Evolutionary conservation across 1,140 invertebrate species (phyloP).

Genomic region (Leucophenga varia): DNA sequence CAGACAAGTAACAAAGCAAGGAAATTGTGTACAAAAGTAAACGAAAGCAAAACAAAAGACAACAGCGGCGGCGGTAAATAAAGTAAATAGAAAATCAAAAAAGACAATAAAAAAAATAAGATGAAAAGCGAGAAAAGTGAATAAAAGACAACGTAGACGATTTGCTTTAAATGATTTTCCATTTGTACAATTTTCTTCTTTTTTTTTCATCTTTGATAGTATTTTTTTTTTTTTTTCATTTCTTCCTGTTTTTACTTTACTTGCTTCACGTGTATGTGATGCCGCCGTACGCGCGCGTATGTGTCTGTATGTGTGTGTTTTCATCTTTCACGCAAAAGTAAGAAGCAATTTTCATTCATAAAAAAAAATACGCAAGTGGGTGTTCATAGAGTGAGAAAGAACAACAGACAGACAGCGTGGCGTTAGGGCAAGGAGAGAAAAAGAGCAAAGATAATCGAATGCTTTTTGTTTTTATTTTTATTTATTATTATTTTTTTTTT

Average conservation of each 20-base stretch:
- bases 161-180: conserved; percentile 47
- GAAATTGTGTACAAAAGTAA: no score
- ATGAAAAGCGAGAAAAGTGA: background rate
- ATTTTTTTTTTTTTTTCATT: conserved; percentile 9
- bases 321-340: no score
- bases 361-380: conserved; percentile 29
- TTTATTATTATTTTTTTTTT: no score
- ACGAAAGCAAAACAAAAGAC: no score
- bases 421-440: background rate
- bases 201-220: conserved; percentile 20
- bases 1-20: no score
- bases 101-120: conserved; percentile 23
- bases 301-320: no score
- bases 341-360: conserved; percentile 39
- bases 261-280: conserved; percentile 28
- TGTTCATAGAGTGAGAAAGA: conserved; percentile 42
- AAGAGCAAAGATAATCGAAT: background rate
- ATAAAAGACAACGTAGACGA: no score
- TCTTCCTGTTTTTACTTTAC: conserved; percentile 9
- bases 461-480: no score
- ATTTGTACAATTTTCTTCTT: conserved; percentile 48
- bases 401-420: conserved; percentile 23
- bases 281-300: conserved; percentile 29
- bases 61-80: conserved; percentile 13
- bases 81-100: conserved; percentile 21